These are phyloP conservation scores for Leontopithecus rosalia DNA, from an alignment of 2,797 vertebrate species.

Conservation along the genomic window DNA sequence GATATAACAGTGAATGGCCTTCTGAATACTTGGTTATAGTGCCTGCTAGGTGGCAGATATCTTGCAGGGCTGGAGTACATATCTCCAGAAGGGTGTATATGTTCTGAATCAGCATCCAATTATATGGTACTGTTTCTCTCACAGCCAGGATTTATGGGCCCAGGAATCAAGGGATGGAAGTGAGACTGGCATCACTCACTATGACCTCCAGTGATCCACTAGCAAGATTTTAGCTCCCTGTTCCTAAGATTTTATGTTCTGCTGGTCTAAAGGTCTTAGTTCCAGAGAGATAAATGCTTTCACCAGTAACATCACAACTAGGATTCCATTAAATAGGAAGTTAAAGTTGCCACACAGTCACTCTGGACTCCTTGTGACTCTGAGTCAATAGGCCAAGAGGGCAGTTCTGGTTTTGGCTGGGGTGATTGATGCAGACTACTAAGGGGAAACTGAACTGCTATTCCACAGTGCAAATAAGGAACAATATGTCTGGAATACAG, in stretches of 20 bases:
- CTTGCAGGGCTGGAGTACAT: no score
- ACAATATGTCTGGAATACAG: not conserved
- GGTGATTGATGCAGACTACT: not conserved
- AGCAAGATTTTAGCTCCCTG: not conserved
- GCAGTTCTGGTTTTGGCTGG: not conserved
- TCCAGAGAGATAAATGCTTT: not conserved
- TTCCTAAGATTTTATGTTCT: not conserved
- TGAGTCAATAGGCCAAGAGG: not conserved
- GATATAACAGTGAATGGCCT: not conserved
- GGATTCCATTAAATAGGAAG: not conserved
- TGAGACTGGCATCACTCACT: not conserved
- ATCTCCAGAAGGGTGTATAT: not conserved
- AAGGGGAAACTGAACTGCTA: not conserved
- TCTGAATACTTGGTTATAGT: not conserved
- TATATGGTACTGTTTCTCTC: not conserved
- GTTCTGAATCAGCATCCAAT: not conserved
- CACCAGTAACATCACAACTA: not conserved
- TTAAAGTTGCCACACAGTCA: not conserved
- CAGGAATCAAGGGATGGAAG: not conserved
- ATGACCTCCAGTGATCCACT: not conserved
- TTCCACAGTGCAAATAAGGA: not conserved
- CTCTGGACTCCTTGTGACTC: not conserved
- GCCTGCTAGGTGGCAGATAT: not conserved
- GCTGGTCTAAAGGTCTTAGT: not conserved
- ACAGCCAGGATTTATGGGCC: not conserved